Base-by-base conservation (phyloP, 1,140 invertebrate species). In the Eumaeus atala region DNA sequence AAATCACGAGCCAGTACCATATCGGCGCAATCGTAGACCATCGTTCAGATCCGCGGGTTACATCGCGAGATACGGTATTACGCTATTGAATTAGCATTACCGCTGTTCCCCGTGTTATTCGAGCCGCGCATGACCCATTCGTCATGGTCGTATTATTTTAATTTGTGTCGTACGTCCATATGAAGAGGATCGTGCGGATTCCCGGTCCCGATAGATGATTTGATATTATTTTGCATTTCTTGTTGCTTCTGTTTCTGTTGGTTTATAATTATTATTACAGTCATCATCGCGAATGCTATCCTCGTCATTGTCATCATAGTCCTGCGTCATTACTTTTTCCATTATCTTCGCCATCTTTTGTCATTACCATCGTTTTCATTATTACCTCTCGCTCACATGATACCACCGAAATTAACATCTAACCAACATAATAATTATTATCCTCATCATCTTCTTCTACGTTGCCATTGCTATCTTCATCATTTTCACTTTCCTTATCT, bases 1-100 rank as follows among this genome's bases (percentile, higher is more conserved):
- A 85, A 84, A 85, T 85, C 82, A 85, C 82, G 82, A 83, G 40
- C 66, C 67, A 67, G 63, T 77, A 76, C 82, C 82, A 82, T 85
- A 85, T 85, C 82, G 73, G 77, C 67, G 59, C 68, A 68, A 79
- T 82, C 82, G 69, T 71, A 77, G 70, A 74, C 72, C 77, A 85
- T 85, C 66, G 56, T 58, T 57, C 59, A 64, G 54, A 80, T 81
- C 68, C 70, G 65, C 66, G 62, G 70, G 61, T 65, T 67, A 75
- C 71, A 72, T 72, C 70, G 64, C 37, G 55, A 71, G 79, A 83
- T 80, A 78, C 69, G 59, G 70, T 82, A 83, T 82, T 83, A 79
- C 75, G 71, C 79, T 73, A 75, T 81, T 77, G 76, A 79, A 82
- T 82, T 81, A 84, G 77, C 77, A 82, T 77, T 81, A 81, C 77